Conservation (phyloP, 2,113 vertebrate species). For the Puma concolor region DNA sequence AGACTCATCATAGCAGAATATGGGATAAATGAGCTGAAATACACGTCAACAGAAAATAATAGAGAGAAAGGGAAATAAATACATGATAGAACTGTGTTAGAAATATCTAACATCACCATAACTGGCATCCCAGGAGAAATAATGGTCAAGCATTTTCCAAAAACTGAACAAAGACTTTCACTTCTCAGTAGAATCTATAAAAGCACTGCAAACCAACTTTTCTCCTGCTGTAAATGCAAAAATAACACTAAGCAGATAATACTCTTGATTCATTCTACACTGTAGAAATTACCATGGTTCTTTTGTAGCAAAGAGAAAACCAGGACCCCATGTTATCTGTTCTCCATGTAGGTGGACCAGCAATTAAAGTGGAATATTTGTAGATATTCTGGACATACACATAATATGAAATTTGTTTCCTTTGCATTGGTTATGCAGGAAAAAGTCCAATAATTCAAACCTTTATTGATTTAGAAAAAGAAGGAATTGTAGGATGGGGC, state of each 20-base stretch:
- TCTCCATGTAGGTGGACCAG: not conserved
- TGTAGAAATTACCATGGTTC: not conserved
- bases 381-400: not conserved
- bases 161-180: not conserved
- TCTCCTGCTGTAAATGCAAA: not conserved
- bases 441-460: not conserved
- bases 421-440: not conserved
- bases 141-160: not conserved
- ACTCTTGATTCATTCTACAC: not conserved
- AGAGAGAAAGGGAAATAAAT: not conserved
- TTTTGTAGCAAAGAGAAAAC: not conserved
- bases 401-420: not conserved
- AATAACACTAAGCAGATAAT: not conserved
- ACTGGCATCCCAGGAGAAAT: not conserved
- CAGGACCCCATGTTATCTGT: not conserved
- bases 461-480: not conserved
- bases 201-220: not conserved
- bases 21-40: not conserved
- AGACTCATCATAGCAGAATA: not conserved
- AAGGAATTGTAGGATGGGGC: not conserved
- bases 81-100: not conserved
- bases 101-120: not conserved
- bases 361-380: conserved; percentile 14
- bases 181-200: not conserved
- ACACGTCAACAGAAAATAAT: not conserved